These are phyloP conservation scores for Cherax destructor DNA, from an alignment of 1,140 invertebrate genomes.

Conservation along the genomic window DNA sequence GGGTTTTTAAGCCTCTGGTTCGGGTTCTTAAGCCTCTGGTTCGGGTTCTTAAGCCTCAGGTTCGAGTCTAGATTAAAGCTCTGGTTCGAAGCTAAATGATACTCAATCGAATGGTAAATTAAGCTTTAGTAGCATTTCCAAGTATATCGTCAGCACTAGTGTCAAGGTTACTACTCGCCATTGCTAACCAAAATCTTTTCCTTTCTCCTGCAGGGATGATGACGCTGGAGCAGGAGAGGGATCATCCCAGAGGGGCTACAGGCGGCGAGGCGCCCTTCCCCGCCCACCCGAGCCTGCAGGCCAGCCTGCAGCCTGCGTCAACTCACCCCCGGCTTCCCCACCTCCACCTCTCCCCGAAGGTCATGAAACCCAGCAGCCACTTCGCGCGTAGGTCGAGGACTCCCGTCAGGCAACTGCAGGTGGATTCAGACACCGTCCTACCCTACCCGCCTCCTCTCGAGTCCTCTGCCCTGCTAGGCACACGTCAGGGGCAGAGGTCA, in stretches of 20 bases:
- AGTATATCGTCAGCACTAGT: no score
- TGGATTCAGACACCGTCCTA: background rate
- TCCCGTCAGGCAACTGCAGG: slow-evolving; percentile 52
- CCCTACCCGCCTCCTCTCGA: background rate
- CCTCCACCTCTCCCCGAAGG: slow-evolving; percentile 28
- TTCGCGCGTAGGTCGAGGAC: slow-evolving; percentile 38
- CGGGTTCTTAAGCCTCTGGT: no score
- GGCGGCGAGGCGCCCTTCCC: slow-evolving; percentile 41
- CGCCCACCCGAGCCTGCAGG: slow-evolving; percentile 24
- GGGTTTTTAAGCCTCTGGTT: no score
- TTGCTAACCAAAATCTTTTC: background rate
- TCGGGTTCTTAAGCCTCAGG: no score
- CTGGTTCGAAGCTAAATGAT: no score
- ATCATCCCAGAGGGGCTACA: slow-evolving; percentile 51
- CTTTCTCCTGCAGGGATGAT: slow-evolving; percentile 42
- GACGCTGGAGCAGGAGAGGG: slow-evolving; percentile 67
- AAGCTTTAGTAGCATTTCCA: no score
- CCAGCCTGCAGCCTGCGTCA: slow-evolving; percentile 6
- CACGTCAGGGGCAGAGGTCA: slow-evolving; percentile 20
- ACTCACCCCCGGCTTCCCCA: background rate
- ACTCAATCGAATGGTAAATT: no score
- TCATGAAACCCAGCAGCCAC: slow-evolving; percentile 16
- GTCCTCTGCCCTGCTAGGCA: background rate
- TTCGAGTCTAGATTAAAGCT: no score
- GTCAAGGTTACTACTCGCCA: background rate